A percentile compares a stretch with the other conserved stretches of the same genome.
Evolutionary conservation across 1,140 invertebrate species (phyloP).

Genomic region (Magallana gigas): DNA sequence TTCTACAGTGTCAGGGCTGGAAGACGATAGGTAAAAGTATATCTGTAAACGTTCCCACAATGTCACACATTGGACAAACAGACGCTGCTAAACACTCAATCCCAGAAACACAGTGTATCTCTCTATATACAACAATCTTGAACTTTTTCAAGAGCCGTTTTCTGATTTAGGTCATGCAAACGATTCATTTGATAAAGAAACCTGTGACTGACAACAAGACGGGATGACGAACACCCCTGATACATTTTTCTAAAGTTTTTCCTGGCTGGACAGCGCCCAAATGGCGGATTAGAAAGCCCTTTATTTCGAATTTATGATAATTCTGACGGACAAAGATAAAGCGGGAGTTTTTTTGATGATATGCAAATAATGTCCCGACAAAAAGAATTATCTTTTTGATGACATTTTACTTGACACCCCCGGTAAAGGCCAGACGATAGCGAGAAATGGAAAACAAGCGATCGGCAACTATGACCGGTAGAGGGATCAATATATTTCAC

Average conservation of each 20-base stretch:
- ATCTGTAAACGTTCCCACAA: not conserved
- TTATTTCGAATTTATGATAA: slow-evolving; percentile 15
- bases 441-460: slow-evolving; percentile 1
- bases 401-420: slow-evolving; percentile 18
- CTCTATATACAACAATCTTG: not conserved
- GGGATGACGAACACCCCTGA: not conserved
- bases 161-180: slow-evolving; percentile 11
- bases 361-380: not conserved
- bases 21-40: slow-evolving; percentile 49
- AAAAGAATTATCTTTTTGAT: not conserved
- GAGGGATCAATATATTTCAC: slow-evolving; percentile 23
- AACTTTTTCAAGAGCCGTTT: slow-evolving; percentile 8
- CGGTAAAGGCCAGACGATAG: not conserved
- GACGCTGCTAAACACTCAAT: not conserved
- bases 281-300: not conserved
- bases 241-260: not conserved
- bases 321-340: not conserved
- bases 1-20: slow-evolving; percentile 47
- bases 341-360: not conserved
- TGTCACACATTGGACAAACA: not conserved
- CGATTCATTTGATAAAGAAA: not conserved
- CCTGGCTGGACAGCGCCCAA: not conserved
- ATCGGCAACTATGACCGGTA: not conserved
- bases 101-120: not conserved
- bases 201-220: not conserved